Percentiles rank a stretch among this genome's conserved stretches.
These are phyloP conservation scores for Sinhomidia bicolor DNA, from an alignment of 2,888 invertebrate species.

Conservation along the genomic window DNA sequence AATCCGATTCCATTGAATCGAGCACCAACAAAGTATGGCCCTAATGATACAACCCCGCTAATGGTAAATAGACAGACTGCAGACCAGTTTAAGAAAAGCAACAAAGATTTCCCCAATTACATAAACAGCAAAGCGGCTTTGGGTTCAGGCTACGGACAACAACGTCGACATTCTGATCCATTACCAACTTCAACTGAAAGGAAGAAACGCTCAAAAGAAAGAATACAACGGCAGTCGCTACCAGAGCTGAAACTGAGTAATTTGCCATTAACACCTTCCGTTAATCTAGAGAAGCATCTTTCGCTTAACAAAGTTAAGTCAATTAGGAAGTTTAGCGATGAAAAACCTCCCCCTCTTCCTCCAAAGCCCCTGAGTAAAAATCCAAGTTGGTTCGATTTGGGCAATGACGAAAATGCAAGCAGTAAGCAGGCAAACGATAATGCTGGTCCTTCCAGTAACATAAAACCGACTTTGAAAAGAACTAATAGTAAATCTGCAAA, in stretches of 20 bases:
- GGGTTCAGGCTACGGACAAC: too few relatives aligned
- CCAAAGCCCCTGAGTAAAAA: neutral
- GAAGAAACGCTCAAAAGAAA: neutral
- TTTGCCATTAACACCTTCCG: neutral
- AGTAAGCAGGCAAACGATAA: neutral
- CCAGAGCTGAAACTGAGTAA: neutral
- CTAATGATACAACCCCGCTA: neutral
- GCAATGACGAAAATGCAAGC: neutral
- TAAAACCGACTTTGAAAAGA: slow-evolving; percentile 3
- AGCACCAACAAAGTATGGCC: neutral
- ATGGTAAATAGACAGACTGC: slow-evolving; percentile 17
- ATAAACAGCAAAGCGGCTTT: neutral
- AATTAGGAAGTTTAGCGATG: neutral
- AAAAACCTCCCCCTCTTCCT: neutral
- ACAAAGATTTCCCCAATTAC: neutral
- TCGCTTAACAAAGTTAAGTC: too few relatives aligned
- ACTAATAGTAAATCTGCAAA: neutral
- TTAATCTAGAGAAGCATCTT: neutral
- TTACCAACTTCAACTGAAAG: neutral
- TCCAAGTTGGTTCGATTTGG: neutral
- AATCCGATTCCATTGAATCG: neutral
- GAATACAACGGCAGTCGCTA: neutral
- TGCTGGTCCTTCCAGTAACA: neutral
- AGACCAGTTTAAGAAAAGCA: slow-evolving; percentile 12
- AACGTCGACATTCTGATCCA: neutral